Percentiles rank a stretch among this genome's conserved stretches.
Conservation (phyloP, 1,140 invertebrate species). For the Kradibia gibbosae region DNA sequence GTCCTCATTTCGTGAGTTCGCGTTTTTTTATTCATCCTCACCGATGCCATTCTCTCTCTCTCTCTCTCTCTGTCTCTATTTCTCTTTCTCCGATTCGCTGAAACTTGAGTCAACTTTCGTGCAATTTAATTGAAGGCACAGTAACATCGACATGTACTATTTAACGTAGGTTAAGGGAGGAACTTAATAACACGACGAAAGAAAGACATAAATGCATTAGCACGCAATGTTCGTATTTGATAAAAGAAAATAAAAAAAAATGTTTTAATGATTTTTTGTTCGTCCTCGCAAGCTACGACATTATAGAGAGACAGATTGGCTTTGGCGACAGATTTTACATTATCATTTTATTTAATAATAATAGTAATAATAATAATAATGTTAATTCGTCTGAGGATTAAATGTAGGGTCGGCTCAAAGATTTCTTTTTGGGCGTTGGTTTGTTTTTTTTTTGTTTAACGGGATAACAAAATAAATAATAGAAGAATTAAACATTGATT, state of each 20-base stretch:
- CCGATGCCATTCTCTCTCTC: constrained; percentile 43
- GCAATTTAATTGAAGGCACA: constrained; percentile 15
- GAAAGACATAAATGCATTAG: constrained; percentile 47
- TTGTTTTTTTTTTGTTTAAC: constrained; percentile 60
- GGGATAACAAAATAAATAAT: constrained; percentile 74
- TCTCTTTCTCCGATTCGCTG: constrained; percentile 30
- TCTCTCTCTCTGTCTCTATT: neutral
- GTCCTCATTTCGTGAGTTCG: constrained; percentile 26
- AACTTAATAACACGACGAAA: constrained; percentile 49
- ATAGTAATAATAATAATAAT: constrained; percentile 41
- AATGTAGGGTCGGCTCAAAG: neutral
- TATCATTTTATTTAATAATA: constrained; percentile 37
- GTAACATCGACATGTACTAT: constrained; percentile 19
- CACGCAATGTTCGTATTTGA: constrained; percentile 7
- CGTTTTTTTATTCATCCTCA: constrained; percentile 49
- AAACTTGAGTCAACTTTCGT: neutral
- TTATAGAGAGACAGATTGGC: constrained; percentile 36
- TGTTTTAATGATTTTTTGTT: neutral
- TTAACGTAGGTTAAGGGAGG: constrained; percentile 39
- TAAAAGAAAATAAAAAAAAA: neutral
- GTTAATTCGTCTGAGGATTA: constrained; percentile 22
- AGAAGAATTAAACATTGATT: constrained; percentile 73
- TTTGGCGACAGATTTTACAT: constrained; percentile 30
- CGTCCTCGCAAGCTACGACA: neutral
- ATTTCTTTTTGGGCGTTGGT: constrained; percentile 20